Base-by-base conservation (phyloP, 37 sponge, comb jelly and placozoan species). In the Dysidea cf. avara region DNA sequence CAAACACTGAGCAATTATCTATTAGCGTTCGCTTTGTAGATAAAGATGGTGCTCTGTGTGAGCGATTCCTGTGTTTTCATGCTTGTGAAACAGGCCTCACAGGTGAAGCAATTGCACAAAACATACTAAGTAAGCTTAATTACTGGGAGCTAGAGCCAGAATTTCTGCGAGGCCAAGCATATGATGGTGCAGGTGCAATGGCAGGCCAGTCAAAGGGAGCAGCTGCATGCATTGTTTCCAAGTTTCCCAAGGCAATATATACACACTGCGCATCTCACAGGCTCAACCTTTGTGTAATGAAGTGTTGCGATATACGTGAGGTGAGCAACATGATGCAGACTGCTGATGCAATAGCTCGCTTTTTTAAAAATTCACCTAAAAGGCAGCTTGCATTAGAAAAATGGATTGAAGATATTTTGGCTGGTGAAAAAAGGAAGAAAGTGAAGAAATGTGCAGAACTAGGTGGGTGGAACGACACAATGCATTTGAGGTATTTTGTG, bases 101-200 rank as follows among this genome's bases (percentile, higher is more conserved):
- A 39, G 83, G 83, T 30, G 39, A 40, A 76, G 74, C 66, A 30
- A 61, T 82, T 62, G 74, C 83, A 26, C 39, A 62, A 61, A 50
- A 61, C 35, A 75, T 75, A 20, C 18, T 62, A 9, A 26, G 52
- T 20, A 7, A 46, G 39, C 53, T 75, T 13, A 43, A 21, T 30
- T 53, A 36, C n/a, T 61, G 37, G 40, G 64, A 78, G 28, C 66
- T 82, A n/a, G 53, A 82, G 30, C 50, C 56, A 22, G 24, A 60
- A 24, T 59, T 47, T 21, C 53, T 58, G 80, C 62, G n/a, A n/a
- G n/a, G n/a, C n/a, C n/a, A n/a, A n/a, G n/a, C n/a, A n/a, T n/a
- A n/a, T n/a, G n/a, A n/a, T 62, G 80, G 86, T 22, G 85, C 85
- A 64, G 85, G 71, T 16, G 66, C 67, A 32, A 84, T 78, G 85